Conservation (phyloP, 2,797 vertebrate species). For the Xyrichtys novacula region DNA sequence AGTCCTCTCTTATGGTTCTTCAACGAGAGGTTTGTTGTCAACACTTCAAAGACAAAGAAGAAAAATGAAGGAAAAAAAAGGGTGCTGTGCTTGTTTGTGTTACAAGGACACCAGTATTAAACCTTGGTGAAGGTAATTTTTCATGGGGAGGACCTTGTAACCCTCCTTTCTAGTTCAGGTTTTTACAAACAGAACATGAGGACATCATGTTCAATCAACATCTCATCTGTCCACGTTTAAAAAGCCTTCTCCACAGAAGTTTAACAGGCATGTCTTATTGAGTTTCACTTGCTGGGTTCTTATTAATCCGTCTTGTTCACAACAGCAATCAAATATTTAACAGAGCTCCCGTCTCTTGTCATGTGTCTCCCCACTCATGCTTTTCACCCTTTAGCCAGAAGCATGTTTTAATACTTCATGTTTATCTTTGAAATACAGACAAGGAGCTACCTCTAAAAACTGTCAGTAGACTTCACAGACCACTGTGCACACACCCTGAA, state of each 20-base stretch:
- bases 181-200: background rate
- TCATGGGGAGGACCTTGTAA: background rate
- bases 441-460: no score
- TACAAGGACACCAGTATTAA: background rate
- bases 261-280: background rate
- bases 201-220: background rate
- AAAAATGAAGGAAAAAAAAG: no score
- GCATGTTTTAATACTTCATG: background rate
- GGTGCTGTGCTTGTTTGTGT: background rate
- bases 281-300: background rate
- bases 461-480: no score
- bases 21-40: conserved; percentile 14
- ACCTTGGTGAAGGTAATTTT: background rate
- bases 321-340: background rate
- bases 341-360: background rate
- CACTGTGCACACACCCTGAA: no score
- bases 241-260: background rate
- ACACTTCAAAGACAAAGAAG: background rate
- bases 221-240: background rate
- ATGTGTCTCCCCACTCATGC: background rate
- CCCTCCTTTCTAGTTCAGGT: background rate
- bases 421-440: background rate
- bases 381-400: background rate
- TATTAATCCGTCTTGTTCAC: background rate
- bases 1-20: background rate